phyloP scores from a whole-genome alignment of 2,888 invertebrate species.

The Sturmia bella region DNA sequence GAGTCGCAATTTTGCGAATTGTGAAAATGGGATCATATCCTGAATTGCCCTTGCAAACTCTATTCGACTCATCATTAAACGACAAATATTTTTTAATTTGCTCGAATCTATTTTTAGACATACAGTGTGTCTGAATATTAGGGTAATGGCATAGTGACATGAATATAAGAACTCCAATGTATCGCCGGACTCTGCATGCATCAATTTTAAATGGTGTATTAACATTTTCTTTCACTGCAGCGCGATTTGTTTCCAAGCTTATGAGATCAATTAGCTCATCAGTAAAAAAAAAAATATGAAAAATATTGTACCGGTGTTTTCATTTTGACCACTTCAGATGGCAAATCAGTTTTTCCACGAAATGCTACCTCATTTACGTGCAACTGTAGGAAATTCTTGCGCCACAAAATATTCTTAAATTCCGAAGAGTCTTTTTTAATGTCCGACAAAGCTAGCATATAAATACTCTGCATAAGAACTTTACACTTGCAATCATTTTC shows the following conservation, averaged over 20 bases:
- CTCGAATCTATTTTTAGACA: slow-evolving; percentile 21
- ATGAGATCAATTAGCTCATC: neutral
- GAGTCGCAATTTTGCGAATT: slow-evolving; percentile 8
- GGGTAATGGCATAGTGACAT: slow-evolving; percentile 61
- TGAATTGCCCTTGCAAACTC: too few relatives aligned
- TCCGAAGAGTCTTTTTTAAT: neutral
- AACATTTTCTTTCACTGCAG: neutral
- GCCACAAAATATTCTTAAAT: slow-evolving; percentile 2
- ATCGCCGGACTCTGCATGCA: slow-evolving; percentile 14
- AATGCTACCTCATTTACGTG: neutral
- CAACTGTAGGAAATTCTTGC: neutral
- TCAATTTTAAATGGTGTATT: slow-evolving; percentile 13
- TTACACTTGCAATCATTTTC: too few relatives aligned
- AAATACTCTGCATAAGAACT: too few relatives aligned
- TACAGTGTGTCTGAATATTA: slow-evolving; percentile 53
- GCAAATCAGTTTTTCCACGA: neutral
- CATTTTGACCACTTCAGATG: slow-evolving; percentile 14
- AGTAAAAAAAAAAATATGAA: slow-evolving; percentile 19
- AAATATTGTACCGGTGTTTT: slow-evolving; percentile 9
- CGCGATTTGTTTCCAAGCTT: slow-evolving; percentile 12
- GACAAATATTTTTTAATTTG: slow-evolving; percentile 21
- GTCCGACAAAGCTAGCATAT: neutral
- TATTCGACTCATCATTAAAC: slow-evolving; percentile 13
- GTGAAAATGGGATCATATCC: slow-evolving; percentile 17
- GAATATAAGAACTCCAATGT: slow-evolving; percentile 42